Conservation (phyloP, 2,797 vertebrate species). For the Tokudaia muenninki region DNA sequence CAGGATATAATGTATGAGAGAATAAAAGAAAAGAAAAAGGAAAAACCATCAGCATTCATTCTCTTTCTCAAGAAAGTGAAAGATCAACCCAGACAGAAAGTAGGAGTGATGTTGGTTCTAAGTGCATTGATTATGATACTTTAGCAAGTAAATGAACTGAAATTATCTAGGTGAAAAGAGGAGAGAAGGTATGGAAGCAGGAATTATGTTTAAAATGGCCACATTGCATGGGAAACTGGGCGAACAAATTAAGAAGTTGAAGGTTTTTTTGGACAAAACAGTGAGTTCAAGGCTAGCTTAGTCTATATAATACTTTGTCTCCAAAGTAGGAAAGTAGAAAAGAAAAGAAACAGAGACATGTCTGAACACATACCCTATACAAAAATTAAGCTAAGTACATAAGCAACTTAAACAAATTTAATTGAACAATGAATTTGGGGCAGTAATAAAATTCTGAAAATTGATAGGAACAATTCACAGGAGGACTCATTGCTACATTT, state of each 20-base stretch:
- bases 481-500: neutral
- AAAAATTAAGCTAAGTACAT: neutral
- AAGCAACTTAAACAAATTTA: neutral
- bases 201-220: neutral
- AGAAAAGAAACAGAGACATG: neutral
- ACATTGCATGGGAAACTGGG: neutral
- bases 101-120: neutral
- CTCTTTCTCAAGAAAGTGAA: neutral
- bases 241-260: neutral
- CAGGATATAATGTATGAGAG: neutral
- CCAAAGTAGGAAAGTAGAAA: neutral
- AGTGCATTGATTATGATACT: neutral
- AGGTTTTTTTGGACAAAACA: neutral
- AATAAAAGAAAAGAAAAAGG: neutral
- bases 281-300: neutral
- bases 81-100: neutral
- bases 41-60: neutral
- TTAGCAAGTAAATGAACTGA: neutral
- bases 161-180: slow-evolving; percentile 12
- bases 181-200: neutral
- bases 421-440: neutral
- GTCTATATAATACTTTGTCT: neutral
- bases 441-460: neutral
- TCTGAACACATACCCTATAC: neutral
- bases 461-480: neutral